Base-by-base conservation (phyloP, 2,797 vertebrate genomes). In the Gambusia yucatana region DNA sequence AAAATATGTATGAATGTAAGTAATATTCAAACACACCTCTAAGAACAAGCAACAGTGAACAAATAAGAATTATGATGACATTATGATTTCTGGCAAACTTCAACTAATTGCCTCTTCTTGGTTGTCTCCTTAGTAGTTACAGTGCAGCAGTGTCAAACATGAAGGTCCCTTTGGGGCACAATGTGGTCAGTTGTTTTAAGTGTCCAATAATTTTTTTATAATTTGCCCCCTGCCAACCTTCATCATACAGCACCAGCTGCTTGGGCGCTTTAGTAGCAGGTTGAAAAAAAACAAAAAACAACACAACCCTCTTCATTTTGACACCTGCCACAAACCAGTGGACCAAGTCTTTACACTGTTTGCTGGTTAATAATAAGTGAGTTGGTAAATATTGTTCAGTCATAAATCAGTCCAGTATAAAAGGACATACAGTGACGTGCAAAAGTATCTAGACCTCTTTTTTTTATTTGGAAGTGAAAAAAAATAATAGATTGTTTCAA, bases 201-300 rank as follows among this genome's bases (percentile, higher is more conserved):
- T 79, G 82, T 89, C 77, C 83, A 85, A 85, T 89, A 87, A 87
- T 92, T 92, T 92, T 75, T 80, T 72, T 61, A 57, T 55, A 67
- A 67, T 50, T 20, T 75, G 57, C 77, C 72, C 73, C 71, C 75
- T 87, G 85, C 84, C 77, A 72, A 82, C 84, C 80, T 84, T 85
- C 87, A 87, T 91, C 87, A 90, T 89, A 87, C 90, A 91, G 82
- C 75, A 78, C 80, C 90, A 91, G 90, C 89, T 93, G 90, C 81
- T 80, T 70, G 79, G 77, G 84, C 82, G 89, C 78, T 80, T 79
- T 81, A 33, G 80, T 82, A 83, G 87, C 78, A 80, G 61, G 73
- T 47, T 78, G 77, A 22, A 8, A 48, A 20, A 48, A 22, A 8
- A 20, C 6, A 44, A 43, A 61, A 70, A 55, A 73, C 82, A 5